Conservation (phyloP, 2,797 vertebrate genomes). For the Aratinga solstitialis region DNA sequence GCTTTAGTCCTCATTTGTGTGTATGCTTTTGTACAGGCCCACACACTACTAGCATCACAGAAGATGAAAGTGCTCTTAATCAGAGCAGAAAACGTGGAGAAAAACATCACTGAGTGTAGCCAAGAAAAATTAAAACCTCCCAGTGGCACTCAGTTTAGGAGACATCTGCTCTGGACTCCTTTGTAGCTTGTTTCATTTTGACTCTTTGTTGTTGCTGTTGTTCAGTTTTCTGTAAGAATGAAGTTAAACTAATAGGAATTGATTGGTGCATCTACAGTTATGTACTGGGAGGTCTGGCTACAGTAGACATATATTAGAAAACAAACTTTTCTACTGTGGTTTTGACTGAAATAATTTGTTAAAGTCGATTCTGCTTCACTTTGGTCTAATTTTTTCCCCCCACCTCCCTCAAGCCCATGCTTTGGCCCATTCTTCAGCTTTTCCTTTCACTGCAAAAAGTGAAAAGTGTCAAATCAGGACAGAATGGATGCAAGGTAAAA, state of each 20-base stretch:
- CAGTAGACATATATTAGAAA: not conserved
- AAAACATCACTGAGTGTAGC: constrained; percentile 28
- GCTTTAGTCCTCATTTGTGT: constrained; percentile 45
- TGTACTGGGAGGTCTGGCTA: not conserved
- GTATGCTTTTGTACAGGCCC: constrained; percentile 3
- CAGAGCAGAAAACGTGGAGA: not conserved
- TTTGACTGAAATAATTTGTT: constrained; percentile 3
- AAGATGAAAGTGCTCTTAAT: constrained; percentile 53
- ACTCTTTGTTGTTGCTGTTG: not conserved
- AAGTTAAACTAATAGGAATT: constrained; percentile 50
- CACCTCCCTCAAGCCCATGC: not conserved
- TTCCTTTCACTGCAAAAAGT: not conserved
- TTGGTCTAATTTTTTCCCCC: not conserved
- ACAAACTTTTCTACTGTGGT: not conserved
- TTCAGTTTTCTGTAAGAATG: constrained; percentile 46
- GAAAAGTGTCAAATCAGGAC: not conserved
- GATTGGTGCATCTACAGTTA: constrained; percentile 21
- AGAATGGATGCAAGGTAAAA: not conserved
- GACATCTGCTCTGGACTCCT: constrained; percentile 1
- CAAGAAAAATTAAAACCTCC: constrained; percentile 34
- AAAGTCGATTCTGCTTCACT: not conserved
- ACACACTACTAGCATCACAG: not conserved
- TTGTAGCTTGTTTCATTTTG: constrained; percentile 1
- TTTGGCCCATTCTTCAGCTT: not conserved
- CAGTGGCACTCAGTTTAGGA: not conserved